These are phyloP conservation scores for Malurus cyaneus DNA, from an alignment of 2,113 vertebrate species.

Conservation along the genomic window DNA sequence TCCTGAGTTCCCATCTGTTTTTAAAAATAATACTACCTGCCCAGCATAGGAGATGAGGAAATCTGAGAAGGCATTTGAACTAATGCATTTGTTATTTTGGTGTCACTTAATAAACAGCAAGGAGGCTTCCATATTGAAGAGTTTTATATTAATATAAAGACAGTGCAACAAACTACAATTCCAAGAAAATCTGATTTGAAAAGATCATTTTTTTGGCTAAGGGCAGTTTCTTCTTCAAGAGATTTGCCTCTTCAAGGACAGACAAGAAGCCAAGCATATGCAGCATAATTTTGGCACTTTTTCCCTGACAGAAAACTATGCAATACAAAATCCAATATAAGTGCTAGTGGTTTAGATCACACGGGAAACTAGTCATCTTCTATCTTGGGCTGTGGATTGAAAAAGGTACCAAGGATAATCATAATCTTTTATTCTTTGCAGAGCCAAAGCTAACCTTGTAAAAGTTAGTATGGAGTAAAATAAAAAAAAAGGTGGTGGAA, in stretches of 20 bases:
- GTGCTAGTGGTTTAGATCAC: not conserved
- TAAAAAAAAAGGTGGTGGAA: not conserved
- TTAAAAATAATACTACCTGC: not conserved
- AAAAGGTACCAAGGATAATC: not conserved
- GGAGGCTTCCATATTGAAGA: not conserved
- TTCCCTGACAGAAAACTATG: not conserved
- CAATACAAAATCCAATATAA: not conserved
- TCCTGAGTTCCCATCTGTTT: slow-evolving; percentile 43
- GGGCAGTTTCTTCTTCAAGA: not conserved
- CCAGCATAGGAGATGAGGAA: not conserved
- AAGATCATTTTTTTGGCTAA: not conserved
- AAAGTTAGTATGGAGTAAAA: not conserved
- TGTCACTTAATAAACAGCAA: not conserved
- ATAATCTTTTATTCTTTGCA: not conserved
- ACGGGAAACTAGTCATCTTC: not conserved
- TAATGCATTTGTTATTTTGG: not conserved
- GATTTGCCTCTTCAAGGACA: not conserved
- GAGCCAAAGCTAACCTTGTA: not conserved
- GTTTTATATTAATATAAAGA: not conserved
- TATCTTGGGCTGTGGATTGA: not conserved
- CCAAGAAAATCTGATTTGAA: not conserved
- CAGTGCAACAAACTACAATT: not conserved
- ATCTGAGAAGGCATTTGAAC: not conserved
- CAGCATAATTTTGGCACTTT: not conserved
- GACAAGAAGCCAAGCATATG: not conserved